Evolutionary conservation across 1,140 invertebrate species (phyloP).

Genomic region (Holotrichia oblita): DNA sequence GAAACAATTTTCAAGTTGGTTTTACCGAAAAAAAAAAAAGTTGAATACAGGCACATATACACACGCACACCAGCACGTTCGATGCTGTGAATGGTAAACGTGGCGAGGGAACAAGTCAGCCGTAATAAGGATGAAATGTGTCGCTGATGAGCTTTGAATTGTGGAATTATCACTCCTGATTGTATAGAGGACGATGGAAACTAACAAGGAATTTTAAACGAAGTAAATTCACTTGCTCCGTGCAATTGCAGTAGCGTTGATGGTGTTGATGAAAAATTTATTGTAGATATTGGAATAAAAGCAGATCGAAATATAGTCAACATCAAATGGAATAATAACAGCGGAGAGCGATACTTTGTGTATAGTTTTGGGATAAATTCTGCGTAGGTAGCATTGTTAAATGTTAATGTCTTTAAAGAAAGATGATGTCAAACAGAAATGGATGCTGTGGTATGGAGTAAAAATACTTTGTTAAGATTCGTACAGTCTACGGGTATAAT

Average conservation of each 20-base stretch:
- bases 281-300: not conserved
- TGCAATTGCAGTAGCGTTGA: slow-evolving; percentile 13
- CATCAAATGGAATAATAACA: not conserved
- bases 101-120: slow-evolving; percentile 53
- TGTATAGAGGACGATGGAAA: slow-evolving; percentile 44
- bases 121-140: slow-evolving; percentile 59
- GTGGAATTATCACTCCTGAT: slow-evolving; percentile 59
- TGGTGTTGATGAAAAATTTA: not conserved
- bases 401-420: too few species aligned
- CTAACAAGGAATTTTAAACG: slow-evolving; percentile 38
- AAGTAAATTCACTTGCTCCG: slow-evolving; percentile 37
- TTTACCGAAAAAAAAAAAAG: slow-evolving; percentile 29
- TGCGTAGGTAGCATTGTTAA: too few species aligned
- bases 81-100: slow-evolving; percentile 19
- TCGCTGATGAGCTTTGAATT: slow-evolving; percentile 59
- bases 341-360: not conserved
- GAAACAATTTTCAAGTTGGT: slow-evolving; percentile 28
- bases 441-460: too few species aligned
- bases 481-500: too few species aligned
- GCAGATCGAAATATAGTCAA: too few species aligned
- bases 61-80: not conserved
- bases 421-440: too few species aligned
- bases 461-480: too few species aligned
- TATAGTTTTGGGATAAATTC: too few species aligned
- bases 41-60: slow-evolving; percentile 7